These are phyloP conservation scores for Stenodema calcarata DNA, from an alignment of 2,888 invertebrate genomes.

Conservation along the genomic window DNA sequence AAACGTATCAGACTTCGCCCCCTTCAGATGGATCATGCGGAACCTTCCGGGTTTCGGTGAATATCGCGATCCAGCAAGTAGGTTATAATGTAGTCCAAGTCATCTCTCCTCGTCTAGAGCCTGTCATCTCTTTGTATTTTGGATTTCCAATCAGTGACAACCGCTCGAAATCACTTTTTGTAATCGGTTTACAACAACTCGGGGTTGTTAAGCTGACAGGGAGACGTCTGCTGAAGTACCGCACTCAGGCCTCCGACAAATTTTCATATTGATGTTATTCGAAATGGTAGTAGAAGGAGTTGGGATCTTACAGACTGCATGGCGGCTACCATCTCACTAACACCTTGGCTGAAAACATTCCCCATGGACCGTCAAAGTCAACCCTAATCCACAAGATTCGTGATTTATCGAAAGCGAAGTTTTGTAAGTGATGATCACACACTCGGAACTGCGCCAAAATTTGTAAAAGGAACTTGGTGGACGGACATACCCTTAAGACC, in stretches of 20 bases:
- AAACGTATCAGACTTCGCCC: neutral
- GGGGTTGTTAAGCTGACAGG: neutral
- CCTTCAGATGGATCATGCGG: neutral
- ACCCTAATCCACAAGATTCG: neutral
- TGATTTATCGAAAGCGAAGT: neutral
- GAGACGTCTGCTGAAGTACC: neutral
- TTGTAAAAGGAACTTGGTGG: neutral
- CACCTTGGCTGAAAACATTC: conserved; percentile 21
- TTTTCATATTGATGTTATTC: neutral
- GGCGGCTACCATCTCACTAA: neutral
- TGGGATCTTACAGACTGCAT: conserved; percentile 17
- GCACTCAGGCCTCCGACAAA: neutral
- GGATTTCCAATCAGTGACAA: neutral
- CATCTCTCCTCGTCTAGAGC: no score
- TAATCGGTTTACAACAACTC: neutral
- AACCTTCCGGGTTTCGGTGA: neutral
- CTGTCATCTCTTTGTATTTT: neutral
- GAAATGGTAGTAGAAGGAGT: conserved; percentile 10
- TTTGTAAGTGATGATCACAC: neutral
- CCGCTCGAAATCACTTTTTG: neutral
- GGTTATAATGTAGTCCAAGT: neutral
- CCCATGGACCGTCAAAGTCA: neutral
- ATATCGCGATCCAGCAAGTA: neutral
- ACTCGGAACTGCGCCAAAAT: neutral
- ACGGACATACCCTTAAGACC: conserved; percentile 21